These are phyloP conservation scores for Ceraclea dissimilis DNA, from an alignment of 2,888 invertebrate genomes.

Conservation along the genomic window DNA sequence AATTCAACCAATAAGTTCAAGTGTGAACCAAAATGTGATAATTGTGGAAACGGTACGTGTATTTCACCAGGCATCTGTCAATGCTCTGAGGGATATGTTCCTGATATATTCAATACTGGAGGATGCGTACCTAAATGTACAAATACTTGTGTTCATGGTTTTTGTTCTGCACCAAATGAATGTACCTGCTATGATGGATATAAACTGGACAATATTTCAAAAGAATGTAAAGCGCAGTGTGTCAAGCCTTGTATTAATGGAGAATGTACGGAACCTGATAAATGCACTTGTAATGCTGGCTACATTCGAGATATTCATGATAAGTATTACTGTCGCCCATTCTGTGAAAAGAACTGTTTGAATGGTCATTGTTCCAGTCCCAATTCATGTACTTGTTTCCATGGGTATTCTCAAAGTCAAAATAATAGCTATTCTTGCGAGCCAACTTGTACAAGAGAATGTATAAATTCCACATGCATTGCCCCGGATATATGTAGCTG, in stretches of 20 bases:
- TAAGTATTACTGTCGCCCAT: constrained; percentile 23
- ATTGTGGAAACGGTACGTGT: constrained; percentile 7
- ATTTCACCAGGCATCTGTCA: constrained; percentile 13
- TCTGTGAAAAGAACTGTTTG: constrained; percentile 20
- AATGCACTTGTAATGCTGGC: constrained; percentile 30
- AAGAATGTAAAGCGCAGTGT: neutral
- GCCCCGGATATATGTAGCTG: neutral
- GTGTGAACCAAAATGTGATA: constrained; percentile 26
- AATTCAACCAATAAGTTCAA: neutral
- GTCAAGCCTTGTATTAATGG: constrained; percentile 28
- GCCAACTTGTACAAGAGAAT: constrained; percentile 31
- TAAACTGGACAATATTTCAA: neutral
- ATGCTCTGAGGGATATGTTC: constrained; percentile 3
- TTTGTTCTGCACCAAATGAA: constrained; percentile 30
- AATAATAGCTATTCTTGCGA: constrained; percentile 28
- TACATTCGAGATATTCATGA: constrained; percentile 18
- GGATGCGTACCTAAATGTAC: neutral
- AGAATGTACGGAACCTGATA: constrained; percentile 29
- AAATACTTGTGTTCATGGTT: constrained; percentile 29
- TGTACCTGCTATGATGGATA: constrained; percentile 30
- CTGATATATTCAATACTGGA: neutral
- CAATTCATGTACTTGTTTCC: constrained; percentile 30
- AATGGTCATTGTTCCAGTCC: constrained; percentile 30
- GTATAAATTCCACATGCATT: constrained; percentile 29
- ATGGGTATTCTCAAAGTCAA: constrained; percentile 25